Percentiles rank a stretch among this genome's conserved stretches.
Conservation (phyloP, 2,113 vertebrate genomes). For the Shinisaurus crocodilurus region DNA sequence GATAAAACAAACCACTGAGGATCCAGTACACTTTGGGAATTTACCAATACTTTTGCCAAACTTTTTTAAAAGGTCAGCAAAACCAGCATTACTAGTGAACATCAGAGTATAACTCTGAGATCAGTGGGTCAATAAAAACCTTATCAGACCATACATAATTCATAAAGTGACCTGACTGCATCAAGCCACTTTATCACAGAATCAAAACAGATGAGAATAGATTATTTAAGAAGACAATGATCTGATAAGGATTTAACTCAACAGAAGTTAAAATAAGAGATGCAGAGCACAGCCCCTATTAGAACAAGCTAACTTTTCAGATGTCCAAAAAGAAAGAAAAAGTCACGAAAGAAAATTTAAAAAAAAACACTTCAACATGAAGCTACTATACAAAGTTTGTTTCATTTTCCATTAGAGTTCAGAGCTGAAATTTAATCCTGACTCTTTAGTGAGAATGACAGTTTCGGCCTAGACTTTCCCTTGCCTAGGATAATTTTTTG, state of each 20-base stretch:
- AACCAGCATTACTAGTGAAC: conserved; percentile 77
- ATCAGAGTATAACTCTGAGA: conserved; percentile 78
- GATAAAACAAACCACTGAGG: conserved; percentile 78
- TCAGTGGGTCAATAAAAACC: conserved; percentile 76
- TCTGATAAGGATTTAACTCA: conserved; percentile 82
- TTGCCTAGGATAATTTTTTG: conserved; percentile 99
- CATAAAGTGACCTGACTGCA: conserved; percentile 65
- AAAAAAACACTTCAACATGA: conserved; percentile 92
- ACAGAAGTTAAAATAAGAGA: conserved; percentile 66
- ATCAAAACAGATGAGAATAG: conserved; percentile 68
- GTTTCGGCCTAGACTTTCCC: conserved; percentile 98
- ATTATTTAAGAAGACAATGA: conserved; percentile 71
- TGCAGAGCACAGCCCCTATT: conserved; percentile 87
- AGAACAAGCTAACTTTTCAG: conserved; percentile 85
- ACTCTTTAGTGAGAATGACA: conserved; percentile 97
- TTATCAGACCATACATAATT: conserved; percentile 78
- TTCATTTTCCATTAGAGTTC: conserved; percentile 78
- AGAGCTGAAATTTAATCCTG: conserved; percentile 87
- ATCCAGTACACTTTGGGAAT: conserved; percentile 77
- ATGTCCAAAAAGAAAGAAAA: conserved; percentile 73
- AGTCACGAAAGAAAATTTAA: conserved; percentile 40
- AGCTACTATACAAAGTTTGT: conserved; percentile 88
- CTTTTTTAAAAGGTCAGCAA: conserved; percentile 79
- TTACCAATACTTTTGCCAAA: conserved; percentile 74
- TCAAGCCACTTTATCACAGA: conserved; percentile 69